phyloP scores from a whole-genome alignment of 2,797 vertebrate species.

The Esox lucius region DNA sequence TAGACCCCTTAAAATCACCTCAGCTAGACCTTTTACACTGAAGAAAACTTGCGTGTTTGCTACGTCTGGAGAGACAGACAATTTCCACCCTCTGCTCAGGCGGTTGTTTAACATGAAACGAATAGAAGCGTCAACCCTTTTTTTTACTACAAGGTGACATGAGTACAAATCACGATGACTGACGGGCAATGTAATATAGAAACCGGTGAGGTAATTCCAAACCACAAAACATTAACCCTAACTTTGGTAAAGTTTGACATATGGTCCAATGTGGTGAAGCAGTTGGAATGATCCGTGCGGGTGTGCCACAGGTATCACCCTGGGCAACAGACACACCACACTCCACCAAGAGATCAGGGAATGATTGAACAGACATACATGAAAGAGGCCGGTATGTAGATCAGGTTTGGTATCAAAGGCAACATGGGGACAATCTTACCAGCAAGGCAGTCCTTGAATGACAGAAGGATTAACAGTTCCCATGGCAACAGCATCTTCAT shows the following conservation, averaged over 20 bases:
- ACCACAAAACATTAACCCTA: neutral
- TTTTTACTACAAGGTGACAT: neutral
- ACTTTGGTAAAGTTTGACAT: slow-evolving; percentile 10
- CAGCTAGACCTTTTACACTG: no score
- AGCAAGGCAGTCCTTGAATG: slow-evolving; percentile 84
- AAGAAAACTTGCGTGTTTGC: no score
- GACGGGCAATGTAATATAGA: neutral
- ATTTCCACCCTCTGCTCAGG: no score
- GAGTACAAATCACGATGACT: neutral
- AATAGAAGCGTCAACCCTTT: no score
- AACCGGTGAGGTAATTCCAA: neutral
- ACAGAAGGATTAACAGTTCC: slow-evolving; percentile 92
- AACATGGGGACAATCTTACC: slow-evolving; percentile 79
- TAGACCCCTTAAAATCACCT: no score
- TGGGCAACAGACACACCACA: slow-evolving; percentile 9
- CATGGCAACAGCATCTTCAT: slow-evolving; percentile 93
- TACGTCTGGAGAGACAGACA: no score
- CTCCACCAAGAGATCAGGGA: slow-evolving; percentile 37
- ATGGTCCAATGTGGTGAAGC: slow-evolving; percentile 17
- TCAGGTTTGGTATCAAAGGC: slow-evolving; percentile 79
- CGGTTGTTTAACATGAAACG: neutral
- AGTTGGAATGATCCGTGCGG: slow-evolving; percentile 10
- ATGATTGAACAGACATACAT: slow-evolving; percentile 38
- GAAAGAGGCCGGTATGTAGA: slow-evolving; percentile 63
- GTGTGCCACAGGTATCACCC: slow-evolving; percentile 1